phyloP scores from a whole-genome alignment of 2,113 vertebrate genomes.

The Pogonocichla stellata region DNA sequence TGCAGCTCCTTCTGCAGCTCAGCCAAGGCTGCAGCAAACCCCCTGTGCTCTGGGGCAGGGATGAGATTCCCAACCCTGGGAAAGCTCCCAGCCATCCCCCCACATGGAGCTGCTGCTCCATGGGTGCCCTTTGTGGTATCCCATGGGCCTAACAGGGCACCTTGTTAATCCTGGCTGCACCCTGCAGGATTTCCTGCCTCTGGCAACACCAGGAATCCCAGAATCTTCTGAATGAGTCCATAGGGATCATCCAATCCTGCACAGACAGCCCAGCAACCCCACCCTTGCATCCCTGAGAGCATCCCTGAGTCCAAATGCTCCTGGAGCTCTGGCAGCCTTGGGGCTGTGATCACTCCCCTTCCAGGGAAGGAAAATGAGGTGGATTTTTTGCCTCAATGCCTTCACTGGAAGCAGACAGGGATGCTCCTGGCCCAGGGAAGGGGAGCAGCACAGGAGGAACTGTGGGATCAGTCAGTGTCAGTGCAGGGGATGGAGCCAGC shows the following conservation, averaged over 20 bases:
- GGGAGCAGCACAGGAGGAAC: neutral
- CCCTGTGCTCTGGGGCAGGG: neutral
- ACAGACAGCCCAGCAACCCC: neutral
- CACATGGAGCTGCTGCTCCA: neutral
- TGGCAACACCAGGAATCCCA: neutral
- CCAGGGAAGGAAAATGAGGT: neutral
- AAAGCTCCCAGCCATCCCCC: neutral
- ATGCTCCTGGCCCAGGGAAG: neutral
- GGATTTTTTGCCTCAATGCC: neutral
- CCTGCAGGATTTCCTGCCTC: neutral
- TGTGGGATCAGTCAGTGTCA: too few species aligned
- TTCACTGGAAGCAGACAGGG: neutral
- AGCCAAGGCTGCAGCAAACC: neutral
- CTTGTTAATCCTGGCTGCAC: rapidly evolving
- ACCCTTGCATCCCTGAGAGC: neutral
- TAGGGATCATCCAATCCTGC: neutral
- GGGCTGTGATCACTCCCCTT: neutral
- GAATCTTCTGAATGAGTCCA: neutral
- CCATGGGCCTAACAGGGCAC: neutral
- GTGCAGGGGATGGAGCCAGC: neutral
- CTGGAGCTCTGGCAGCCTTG: neutral
- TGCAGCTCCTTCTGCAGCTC: neutral
- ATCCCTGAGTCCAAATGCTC: rapidly evolving
- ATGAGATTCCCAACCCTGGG: neutral
- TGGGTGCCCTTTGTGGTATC: neutral